Evolutionary conservation across 2,797 vertebrate genomes (phyloP), one percentile per base, ranked within the genome.

Genomic region (Macropodus opercularis): DNA sequence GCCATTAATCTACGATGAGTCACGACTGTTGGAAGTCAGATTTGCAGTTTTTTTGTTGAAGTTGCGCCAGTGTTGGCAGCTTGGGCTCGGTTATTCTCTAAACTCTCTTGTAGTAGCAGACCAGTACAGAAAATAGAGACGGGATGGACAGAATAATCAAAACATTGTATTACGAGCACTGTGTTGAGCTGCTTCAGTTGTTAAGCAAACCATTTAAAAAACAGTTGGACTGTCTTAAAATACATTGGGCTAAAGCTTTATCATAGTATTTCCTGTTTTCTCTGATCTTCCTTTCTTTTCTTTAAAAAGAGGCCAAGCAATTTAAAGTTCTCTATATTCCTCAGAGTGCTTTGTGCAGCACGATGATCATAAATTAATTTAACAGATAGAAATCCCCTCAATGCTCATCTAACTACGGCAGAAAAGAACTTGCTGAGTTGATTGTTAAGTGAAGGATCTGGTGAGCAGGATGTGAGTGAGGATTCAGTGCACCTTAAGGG

Each of bases 401-500:
- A 27, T 67, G 61, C 75, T 80, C 73, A 69, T 82, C 71, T 29
- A 61, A 75, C 52, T 55, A 44, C 35, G 24, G 79, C 63, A 70
- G 56, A 75, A 83, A 79, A 68, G 69, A 85, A 79, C 82, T 70
- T 82, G 68, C 72, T 59, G 71, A 81, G 74, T 80, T 85, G 75
- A 76, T 84, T 80, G 80, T 88, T 69, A 77, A 82, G 76, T 67
- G 76, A 60, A 76, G 72, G 52, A 69, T 79, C 50, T 63, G 44
- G 70, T 56, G 79, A 75, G 72, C 31, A 35, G 72, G 65, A 77
- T 78, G 73, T 79, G 73, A 81, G 72, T 4, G 72, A 77, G 81
- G 58, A 84, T 87, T 86, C 85, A 81, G 69, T 69, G 71, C 54
- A 81, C 83, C 85, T 87, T 85, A 15, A 85, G 84, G 87, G 85